Evolutionary conservation across 35 echinoderm and acorn worm genomes (phyloP).

Genomic region (Ptychodera flava): DNA sequence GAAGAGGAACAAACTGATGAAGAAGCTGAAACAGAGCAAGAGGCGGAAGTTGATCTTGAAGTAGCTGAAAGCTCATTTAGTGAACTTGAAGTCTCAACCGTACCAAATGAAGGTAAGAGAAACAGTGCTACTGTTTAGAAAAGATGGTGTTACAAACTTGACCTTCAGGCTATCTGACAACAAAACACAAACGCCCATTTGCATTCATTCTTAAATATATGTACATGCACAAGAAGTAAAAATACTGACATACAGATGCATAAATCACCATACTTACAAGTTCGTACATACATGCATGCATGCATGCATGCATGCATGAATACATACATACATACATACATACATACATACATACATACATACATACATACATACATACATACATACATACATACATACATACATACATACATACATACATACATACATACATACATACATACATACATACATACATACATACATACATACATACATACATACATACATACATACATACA

Average conservation of each 20-base stretch:
- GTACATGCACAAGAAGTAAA: neutral
- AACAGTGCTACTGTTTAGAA: no score
- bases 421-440: neutral
- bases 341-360: neutral
- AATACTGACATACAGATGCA: neutral
- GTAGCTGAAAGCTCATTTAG: no score
- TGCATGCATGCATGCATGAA: neutral
- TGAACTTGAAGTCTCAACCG: no score
- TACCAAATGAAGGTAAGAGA: no score
- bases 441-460: slow-evolving; percentile 2
- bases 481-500: neutral
- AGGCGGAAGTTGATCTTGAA: no score
- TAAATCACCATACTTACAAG: neutral
- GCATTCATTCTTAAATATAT: neutral
- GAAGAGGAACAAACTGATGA: no score
- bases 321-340: slow-evolving; percentile 2
- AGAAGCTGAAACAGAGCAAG: no score
- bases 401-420: neutral
- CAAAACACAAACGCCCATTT: no score
- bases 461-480: neutral
- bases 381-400: slow-evolving; percentile 2
- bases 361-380: slow-evolving; percentile 2
- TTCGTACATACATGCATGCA: no score
- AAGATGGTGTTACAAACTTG: no score
- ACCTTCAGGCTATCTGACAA: no score